phyloP scores from a whole-genome alignment of 1,140 invertebrate genomes.

The Anagrus nilaparvatae region DNA sequence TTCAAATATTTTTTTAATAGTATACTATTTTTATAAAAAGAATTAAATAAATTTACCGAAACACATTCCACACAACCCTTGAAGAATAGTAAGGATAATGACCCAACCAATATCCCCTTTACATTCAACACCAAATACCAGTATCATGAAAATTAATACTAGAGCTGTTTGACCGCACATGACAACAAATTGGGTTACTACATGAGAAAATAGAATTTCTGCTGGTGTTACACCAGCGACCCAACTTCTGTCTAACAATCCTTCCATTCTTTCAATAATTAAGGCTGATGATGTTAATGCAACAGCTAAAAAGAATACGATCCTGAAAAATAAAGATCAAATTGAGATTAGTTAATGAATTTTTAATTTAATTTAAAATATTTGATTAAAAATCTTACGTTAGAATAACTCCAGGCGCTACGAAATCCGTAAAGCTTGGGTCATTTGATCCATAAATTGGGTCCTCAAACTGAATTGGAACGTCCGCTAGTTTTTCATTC shows the following conservation, averaged over 20 bases:
- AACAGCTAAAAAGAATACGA: conserved; percentile 88
- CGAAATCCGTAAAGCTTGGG: conserved; percentile 90
- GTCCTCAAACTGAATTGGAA: conserved; percentile 70
- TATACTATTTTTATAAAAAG: background rate
- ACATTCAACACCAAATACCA: conserved; percentile 78
- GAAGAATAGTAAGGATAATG: conserved; percentile 71
- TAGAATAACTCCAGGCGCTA: conserved; percentile 87
- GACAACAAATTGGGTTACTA: conserved; percentile 85
- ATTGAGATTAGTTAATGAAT: no score
- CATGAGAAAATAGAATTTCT: conserved; percentile 85
- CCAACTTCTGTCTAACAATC: conserved; percentile 79
- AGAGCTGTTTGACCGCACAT: conserved; percentile 86
- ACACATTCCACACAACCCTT: conserved; percentile 89
- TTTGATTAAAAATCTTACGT: no score
- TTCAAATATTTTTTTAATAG: background rate
- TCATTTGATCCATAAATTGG: conserved; percentile 80
- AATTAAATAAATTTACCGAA: conserved; percentile 49
- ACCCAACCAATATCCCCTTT: conserved; percentile 77
- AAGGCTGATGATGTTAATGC: conserved; percentile 87
- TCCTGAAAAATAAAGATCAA: conserved; percentile 48
- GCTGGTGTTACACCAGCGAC: conserved; percentile 78
- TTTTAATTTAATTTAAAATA: no score
- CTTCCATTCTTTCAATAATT: conserved; percentile 82
- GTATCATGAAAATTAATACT: conserved; percentile 81
- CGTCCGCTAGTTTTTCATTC: conserved; percentile 69